Evolutionary conservation across 2,113 vertebrate genomes (phyloP).

Genomic region (Chinchilla lanigera): DNA sequence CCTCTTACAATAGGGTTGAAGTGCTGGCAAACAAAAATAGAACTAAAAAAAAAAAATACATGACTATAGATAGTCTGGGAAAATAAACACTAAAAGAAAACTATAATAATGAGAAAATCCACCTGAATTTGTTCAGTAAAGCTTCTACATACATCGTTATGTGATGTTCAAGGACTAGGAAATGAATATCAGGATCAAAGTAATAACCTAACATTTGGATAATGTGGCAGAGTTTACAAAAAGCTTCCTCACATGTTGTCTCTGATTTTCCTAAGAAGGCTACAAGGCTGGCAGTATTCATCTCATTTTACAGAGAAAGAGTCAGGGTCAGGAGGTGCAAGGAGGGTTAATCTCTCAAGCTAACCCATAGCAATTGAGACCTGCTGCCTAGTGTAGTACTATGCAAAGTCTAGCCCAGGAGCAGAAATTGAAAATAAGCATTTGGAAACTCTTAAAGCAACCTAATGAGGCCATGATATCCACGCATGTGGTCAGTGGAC

Average conservation of each 20-base stretch:
- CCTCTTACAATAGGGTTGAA: not conserved
- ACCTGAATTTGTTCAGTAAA: not conserved
- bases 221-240: not conserved
- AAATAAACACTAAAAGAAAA: slow-evolving; percentile 53
- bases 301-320: slow-evolving; percentile 3
- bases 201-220: slow-evolving; percentile 8
- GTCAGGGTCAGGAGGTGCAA: not conserved
- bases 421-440: not conserved
- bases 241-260: not conserved
- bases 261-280: not conserved
- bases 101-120: slow-evolving; percentile 33
- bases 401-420: not conserved
- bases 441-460: not conserved
- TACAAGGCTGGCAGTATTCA: not conserved
- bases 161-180: slow-evolving; percentile 18
- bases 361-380: not conserved
- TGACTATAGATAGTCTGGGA: not conserved
- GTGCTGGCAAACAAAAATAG: not conserved
- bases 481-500: not conserved
- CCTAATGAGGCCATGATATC: not conserved
- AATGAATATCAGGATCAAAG: not conserved
- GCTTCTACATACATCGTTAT: not conserved
- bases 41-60: not conserved
- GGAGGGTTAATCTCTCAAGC: not conserved
- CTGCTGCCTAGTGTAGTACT: not conserved